Evolutionary conservation across 1,140 invertebrate species (phyloP), one percentile per base, ranked within the genome.

Genomic region (Spodoptera litura): DNA sequence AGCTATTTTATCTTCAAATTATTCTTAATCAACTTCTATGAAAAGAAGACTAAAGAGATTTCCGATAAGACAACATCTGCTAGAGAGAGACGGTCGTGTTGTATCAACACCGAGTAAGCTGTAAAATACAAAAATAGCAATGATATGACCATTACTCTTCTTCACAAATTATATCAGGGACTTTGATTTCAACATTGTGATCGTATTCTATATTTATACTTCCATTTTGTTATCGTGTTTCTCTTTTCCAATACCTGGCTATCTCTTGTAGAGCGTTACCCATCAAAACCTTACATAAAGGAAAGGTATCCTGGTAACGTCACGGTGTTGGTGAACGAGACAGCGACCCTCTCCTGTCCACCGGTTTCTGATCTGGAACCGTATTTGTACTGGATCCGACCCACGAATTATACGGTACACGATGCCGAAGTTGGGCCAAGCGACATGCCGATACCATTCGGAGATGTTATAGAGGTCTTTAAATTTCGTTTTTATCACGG

Each of bases 271-370:
- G 97, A 97, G 89, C 95, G 97, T 75, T 96, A 96, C 81, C 97
- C 97, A 78, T 96, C 97, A 82, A 96, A 96, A 88, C 97, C 97
- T 35, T 97, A 97, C 87, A 97, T 98, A 85, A 96, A 96, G 89
- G 96, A 96, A 81, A 97, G 96, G 20, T 97, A 96, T 94, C 97
- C 97, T 27, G 96, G 96, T 80, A 99, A 98, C 91, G 93, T 96
- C 81, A 98, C 97, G 1, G 97, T 96, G 13, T 81, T 96, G 74
- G 95, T 97, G 6, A 97, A 97, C 87, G 95, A 96, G 25, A 96
- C 95, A n/a, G 97, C 96, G 27, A 94, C 83, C 35, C 96, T 98
- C 82, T 95, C 96, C 81, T 99, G 97, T 94, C 96, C 96, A 51
- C 95, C 97, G 2, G 86, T 96, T 0, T 96, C 96, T 4, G 97